A percentile compares a stretch with the other conserved stretches of the same genome.
Evolutionary conservation across 2,888 invertebrate species (phyloP).

Genomic region (Rhamphomyia laevipes): DNA sequence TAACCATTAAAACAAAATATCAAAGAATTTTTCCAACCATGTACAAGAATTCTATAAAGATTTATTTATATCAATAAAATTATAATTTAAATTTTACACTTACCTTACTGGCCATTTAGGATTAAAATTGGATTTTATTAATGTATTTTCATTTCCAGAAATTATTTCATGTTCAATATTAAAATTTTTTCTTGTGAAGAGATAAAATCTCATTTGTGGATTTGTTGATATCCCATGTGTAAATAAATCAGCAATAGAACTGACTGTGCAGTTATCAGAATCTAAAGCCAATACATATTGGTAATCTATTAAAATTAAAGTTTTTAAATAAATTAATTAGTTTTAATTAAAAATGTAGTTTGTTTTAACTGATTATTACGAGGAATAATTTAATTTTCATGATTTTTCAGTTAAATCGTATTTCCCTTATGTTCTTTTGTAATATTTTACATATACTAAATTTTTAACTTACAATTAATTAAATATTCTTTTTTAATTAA

Average conservation of each 20-base stretch:
- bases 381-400: no score
- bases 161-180: background rate
- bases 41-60: constrained; percentile 22
- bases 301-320: background rate
- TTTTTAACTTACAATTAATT: no score
- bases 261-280: background rate
- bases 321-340: background rate
- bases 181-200: background rate
- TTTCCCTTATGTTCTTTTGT: no score
- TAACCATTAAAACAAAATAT: constrained; percentile 27
- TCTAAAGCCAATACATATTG: background rate
- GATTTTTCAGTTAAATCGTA: no score
- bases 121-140: background rate
- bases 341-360: no score
- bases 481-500: no score
- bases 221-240: background rate
- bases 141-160: background rate
- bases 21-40: constrained; percentile 32
- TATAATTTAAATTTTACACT: background rate
- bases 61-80: background rate
- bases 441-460: no score
- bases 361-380: no score
- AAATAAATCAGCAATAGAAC: background rate
- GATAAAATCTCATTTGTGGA: background rate
- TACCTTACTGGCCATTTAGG: background rate